phyloP scores from a whole-genome alignment of 2,113 vertebrate genomes.

The Ictalurus punctatus region DNA sequence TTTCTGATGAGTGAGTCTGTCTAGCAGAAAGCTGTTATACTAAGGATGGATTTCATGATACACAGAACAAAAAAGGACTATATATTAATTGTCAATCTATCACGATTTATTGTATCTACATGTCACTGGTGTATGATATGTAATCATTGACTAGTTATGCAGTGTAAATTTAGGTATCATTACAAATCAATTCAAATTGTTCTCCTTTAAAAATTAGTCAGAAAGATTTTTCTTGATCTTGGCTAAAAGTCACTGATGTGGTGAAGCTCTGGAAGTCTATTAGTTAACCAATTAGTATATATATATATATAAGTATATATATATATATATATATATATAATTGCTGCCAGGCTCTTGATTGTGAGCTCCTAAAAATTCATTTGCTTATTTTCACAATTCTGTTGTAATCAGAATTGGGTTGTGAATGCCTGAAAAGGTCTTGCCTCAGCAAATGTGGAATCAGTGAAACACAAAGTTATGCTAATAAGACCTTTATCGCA shows the following conservation, averaged over 20 bases:
- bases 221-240: neutral
- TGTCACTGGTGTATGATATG: neutral
- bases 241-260: neutral
- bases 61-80: neutral
- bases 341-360: neutral
- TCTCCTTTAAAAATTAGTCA: neutral
- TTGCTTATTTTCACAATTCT: neutral
- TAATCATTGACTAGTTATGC: neutral
- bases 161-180: neutral
- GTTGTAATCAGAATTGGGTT: conserved; percentile 12
- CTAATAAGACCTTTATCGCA: conserved; percentile 34
- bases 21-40: neutral
- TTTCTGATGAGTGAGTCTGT: neutral
- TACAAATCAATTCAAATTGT: neutral
- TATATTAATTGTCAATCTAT: neutral
- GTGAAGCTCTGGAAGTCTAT: neutral
- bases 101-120: neutral
- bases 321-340: neutral
- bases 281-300: neutral
- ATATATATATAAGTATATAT: too few relatives aligned
- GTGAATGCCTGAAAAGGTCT: conserved; percentile 10
- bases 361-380: neutral
- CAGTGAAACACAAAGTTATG: conserved; percentile 28
- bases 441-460: conserved; percentile 37
- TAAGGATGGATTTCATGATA: neutral